Percentiles rank a stretch among this genome's conserved stretches.
These are phyloP conservation scores for Drosophila pectinifera DNA, from an alignment of 1,140 invertebrate species.

Conservation along the genomic window DNA sequence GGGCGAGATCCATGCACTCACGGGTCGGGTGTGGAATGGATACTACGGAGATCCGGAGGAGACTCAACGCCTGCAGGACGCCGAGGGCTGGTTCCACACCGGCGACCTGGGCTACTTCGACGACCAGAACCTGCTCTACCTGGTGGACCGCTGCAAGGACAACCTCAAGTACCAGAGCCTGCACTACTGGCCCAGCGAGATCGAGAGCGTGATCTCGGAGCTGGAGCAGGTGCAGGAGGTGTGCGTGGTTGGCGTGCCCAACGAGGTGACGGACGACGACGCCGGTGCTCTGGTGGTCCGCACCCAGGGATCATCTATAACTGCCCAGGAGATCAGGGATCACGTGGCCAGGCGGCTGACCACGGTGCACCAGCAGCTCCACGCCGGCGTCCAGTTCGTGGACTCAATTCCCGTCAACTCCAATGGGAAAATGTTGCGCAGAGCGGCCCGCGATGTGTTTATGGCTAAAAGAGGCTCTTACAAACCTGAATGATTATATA, in stretches of 20 bases:
- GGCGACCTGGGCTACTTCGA: neutral
- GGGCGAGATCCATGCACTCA: neutral
- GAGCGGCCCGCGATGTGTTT: neutral
- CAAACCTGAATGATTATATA: neutral
- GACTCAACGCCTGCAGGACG: neutral
- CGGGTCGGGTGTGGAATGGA: neutral
- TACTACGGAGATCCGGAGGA: conserved; percentile 5
- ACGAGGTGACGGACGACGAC: neutral
- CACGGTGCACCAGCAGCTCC: neutral
- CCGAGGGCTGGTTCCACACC: conserved; percentile 4
- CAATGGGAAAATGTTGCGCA: conserved; percentile 1
- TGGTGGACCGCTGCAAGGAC: conserved; percentile 3
- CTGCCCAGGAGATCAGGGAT: conserved; percentile 1
- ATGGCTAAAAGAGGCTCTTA: neutral
- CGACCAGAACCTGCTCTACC: neutral
- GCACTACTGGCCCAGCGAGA: neutral
- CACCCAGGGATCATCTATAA: neutral
- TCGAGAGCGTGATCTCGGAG: neutral
- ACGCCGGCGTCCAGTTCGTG: neutral
- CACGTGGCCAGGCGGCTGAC: neutral
- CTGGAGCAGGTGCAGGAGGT: conserved; percentile 1
- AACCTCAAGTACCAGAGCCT: neutral
- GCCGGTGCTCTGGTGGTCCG: neutral
- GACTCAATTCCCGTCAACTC: neutral
- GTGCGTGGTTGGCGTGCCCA: conserved; percentile 2